These are phyloP conservation scores for Eurytoma californica DNA, from an alignment of 2,888 invertebrate genomes.

Conservation along the genomic window DNA sequence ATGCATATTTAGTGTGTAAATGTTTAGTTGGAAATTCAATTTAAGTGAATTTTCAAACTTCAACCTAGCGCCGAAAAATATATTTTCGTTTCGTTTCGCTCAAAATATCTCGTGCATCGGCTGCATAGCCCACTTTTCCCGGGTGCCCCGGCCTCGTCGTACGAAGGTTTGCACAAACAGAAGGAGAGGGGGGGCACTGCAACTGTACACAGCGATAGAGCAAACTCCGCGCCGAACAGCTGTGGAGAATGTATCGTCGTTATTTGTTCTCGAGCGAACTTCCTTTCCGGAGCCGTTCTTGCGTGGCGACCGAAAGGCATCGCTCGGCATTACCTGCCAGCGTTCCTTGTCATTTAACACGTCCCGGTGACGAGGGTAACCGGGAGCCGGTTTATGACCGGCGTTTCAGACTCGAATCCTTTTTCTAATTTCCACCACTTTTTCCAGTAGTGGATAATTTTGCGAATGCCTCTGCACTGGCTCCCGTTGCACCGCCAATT, in stretches of 20 bases:
- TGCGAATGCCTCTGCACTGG: no score
- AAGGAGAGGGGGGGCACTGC: not conserved
- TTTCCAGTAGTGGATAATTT: no score
- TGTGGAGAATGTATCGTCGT: slow-evolving; percentile 69
- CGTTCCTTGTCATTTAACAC: slow-evolving; percentile 46
- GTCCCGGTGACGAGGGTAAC: slow-evolving; percentile 40
- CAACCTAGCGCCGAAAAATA: no score
- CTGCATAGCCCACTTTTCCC: no score
- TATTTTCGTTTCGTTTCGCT: no score
- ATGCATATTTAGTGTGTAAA: no score
- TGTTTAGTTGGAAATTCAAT: no score
- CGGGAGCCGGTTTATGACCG: slow-evolving; percentile 34
- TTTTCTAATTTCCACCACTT: not conserved
- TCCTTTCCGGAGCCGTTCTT: slow-evolving; percentile 52
- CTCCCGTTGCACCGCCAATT: not conserved
- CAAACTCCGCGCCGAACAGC: slow-evolving; percentile 66
- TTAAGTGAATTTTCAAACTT: no score
- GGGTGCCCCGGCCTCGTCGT: no score
- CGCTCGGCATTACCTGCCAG: slow-evolving; percentile 42
- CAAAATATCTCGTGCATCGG: no score
- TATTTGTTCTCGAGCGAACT: slow-evolving; percentile 64
- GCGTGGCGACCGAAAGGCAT: slow-evolving; percentile 37
- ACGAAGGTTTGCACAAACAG: no score
- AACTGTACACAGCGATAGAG: slow-evolving; percentile 41
- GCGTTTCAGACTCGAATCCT: slow-evolving; percentile 12